Base-by-base conservation (phyloP, 2,888 invertebrate species). In the Melitaea athalia region DNA sequence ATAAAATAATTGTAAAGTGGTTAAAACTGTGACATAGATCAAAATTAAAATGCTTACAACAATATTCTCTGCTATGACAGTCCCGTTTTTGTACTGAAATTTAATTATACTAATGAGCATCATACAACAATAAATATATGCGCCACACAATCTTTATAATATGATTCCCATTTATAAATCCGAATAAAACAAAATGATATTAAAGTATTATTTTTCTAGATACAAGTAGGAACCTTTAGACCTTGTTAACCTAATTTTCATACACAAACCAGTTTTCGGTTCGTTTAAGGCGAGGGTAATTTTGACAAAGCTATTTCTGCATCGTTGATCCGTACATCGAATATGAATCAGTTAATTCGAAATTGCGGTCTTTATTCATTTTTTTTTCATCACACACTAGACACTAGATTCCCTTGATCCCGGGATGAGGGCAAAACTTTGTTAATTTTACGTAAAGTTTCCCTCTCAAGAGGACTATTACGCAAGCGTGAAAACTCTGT, bases 371-470 rank as follows among this genome's bases (percentile, higher is more conserved):
- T 84, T 86, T 87, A 86, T 88, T 88, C 87, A 87, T 88, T 85
- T 85, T 80, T 82, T 88, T 89, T 88, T 85, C 87, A 86, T 86
- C 86, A 85, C 87, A 87, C 33, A 86, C 89, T 86, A 86, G 84
- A n/a, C n/a, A n/a, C 87, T 86, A 86, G 84, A 84, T 83, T 81
- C 80, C 80, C 78, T 77, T 81, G 85, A 85, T 83, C 82, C 82
- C 81, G 80, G 77, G 80, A 82, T 81, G 78, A 81, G 62, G 84
- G 74, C 74, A 76, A 76, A 91, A 91, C 89, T 91, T 91, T 90
- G 91, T 88, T 89, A 91, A 91, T 91, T 90, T 90, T 80, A 83
- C 85, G 82, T 81, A 81, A 89, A 91, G 86, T 91, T 91, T 78
- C 74, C 74, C 81, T 78, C 89, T 85, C 86, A 45, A 75, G 86